Base-by-base conservation (phyloP, 2,797 vertebrate species). In the Acanthornis magna region DNA sequence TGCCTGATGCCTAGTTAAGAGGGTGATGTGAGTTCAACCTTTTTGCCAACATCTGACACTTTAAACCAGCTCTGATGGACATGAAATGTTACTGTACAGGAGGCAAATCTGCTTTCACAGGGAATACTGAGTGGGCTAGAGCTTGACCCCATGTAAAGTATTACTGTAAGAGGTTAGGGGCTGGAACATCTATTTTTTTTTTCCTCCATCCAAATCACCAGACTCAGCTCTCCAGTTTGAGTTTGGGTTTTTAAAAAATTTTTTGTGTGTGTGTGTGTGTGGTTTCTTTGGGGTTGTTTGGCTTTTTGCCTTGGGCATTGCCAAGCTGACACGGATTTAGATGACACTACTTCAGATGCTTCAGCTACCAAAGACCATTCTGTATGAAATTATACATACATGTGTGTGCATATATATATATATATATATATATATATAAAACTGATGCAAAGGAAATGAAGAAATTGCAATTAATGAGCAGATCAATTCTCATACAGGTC, bases 331-430 rank as follows among this genome's bases (percentile, higher is more conserved):
- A 1, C 4, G 10, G 45, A 75, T 27, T 68, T 57, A 22, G 10
- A 55, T 27, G 11, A 78, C 58, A 47, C 16, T 30, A 25, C 30
- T 53, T 70, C 42, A 84, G 48, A 47, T 36, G 14, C 20, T 60
- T 68, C 3, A 9, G 32, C 74, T 75, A 72, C 22, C 32, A 40
- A 72, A 68, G 62, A 48, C 7, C 20, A 53, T 38, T 76, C 42
- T 36, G 19, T 1, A 0, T 21, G 17, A 53, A 79, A 62, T 45
- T 16, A 14, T 18, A 70, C 29, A 42, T 32, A 9, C 2, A 1
- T 68, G 8, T 47, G 11, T 53, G 10, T 16, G 7, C 10, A 63
- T 29, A 40, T 18, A 50, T 29, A 51, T 51, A 17, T 22, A 21
- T 16, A 36, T 20, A 17, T 21, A 26, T 19, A 9, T 45, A 45